Evolutionary conservation across 2,797 vertebrate genomes (phyloP), one percentile per base, ranked within the genome.

Genomic region (Pagetopsis macropterus): DNA sequence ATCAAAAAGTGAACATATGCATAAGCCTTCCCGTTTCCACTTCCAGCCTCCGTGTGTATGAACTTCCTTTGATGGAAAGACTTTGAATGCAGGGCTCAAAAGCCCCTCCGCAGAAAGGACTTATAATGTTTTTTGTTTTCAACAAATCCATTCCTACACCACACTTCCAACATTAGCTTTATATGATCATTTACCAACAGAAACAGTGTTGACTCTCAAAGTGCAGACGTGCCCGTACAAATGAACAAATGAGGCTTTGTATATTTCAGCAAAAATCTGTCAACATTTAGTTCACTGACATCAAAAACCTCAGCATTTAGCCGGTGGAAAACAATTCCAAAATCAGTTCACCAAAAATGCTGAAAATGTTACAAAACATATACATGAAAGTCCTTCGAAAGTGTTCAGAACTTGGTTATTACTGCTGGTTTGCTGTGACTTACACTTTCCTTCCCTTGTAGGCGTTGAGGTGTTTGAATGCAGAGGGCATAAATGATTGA

Each of bases 401-500:
- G 40, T 23, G 50, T 56, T 55, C 11, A 60, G 27, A 49, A 7
- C 1, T 3, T 9, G 4, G 37, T 11, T 50, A 14, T 70, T 43
- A 11, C 44, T 21, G 49, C 43, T 43, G 12, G 3, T 67, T 70
- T 75, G 15, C 60, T 59, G 43, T 49, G 54, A 69, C 58, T 33
- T 46, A 15, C 23, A 17, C 1, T 62, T 3, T 79, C 48, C 23
- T 65, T 58, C 49, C 11, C 63, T 71, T 66, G 48, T 27, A 44
- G 40, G 45, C 63, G 27, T 59, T 71, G 49, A 66, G 45, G 65
- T 65, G 57, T 79, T 46, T 73, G 72, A 73, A 77, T 70, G 55
- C 66, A 78, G 44, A 65, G 41, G 65, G 66, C 70, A 71, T 75
- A 78, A 79, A 82, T 76, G 51, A 77, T n/a, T 76, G 59, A 70